Base-by-base conservation (phyloP, 2,113 vertebrate species). In the Indicator maculatus region DNA sequence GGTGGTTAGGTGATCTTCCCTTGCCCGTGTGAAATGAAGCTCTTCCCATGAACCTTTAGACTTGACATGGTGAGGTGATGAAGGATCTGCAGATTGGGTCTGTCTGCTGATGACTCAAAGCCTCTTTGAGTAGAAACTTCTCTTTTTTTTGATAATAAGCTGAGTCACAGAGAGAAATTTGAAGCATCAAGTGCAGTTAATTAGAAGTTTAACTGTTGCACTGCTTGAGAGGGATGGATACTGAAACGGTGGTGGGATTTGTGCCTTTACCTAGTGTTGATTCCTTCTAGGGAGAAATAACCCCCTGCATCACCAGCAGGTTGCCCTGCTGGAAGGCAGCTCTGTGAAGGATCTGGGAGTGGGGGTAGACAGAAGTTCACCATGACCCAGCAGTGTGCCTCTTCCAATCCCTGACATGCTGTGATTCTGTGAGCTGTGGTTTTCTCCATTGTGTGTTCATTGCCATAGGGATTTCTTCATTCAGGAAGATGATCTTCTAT, bases 201-300 rank as follows among this genome's bases (percentile, higher is more conserved):
- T 36, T 71, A 41, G 47, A 38, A 79, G 26, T 8, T 20, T 15
- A 13, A 12, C 31, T 5, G 2, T 52, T 45, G 60, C 11, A 2
- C n/a, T 13, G 52, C 52, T 44, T 19, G 39, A 23, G 53, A 33
- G 38, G 14, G 58, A 3, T 72, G 71, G 36, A 14, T n/a, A 24
- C 71, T 61, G 44, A 0, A 0, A 5, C 16, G 31, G 3, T 0
- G 0, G 16, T 2, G 50, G 11, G 9, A 6, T 79, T 41, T 44
- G 19, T 39, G 31, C 30, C 19, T 31, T 28, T 2, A 5, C 33
- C 45, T 45, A 39, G 16, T 1, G 10, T 79, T 23, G 79, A 4
- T 47, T 52, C 50, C 50, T 52, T 52, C 50, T 52, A 26, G 50
- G 50, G 50, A 52, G 50, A 23, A 21, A 50, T 23, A 47, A 10